Evolutionary conservation across 1,140 invertebrate species (phyloP).

Genomic region (Temnothorax longispinosus): DNA sequence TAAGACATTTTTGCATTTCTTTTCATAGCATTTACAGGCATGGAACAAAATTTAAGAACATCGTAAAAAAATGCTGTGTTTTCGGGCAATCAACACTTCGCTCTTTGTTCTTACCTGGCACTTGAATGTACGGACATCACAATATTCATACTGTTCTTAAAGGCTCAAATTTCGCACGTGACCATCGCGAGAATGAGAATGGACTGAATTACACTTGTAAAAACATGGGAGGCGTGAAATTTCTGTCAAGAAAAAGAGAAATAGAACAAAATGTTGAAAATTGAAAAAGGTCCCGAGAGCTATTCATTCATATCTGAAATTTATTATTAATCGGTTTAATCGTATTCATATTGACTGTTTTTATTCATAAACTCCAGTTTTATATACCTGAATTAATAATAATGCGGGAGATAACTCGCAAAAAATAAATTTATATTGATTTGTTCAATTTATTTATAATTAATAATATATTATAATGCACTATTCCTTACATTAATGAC

Average conservation of each 20-base stretch:
- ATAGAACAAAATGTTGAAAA: constrained; percentile 36
- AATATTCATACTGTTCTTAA: constrained; percentile 83
- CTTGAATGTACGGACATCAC: constrained; percentile 81
- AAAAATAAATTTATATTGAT: background rate
- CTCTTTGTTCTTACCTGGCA: constrained; percentile 80
- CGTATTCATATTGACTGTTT: background rate
- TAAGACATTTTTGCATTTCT: constrained; percentile 46
- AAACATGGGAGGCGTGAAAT: constrained; percentile 78
- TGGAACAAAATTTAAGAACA: constrained; percentile 65
- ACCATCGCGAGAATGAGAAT: constrained; percentile 76
- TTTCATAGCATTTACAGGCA: constrained; percentile 44
- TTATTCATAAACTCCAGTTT: background rate
- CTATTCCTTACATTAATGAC: background rate
- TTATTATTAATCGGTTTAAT: constrained; percentile 14
- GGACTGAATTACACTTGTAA: constrained; percentile 62
- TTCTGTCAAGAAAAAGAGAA: constrained; percentile 60
- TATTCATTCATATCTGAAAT: constrained; percentile 8
- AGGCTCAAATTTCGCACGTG: constrained; percentile 80
- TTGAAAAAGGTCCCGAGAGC: constrained; percentile 63
- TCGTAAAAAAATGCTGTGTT: constrained; percentile 80
- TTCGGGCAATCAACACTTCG: constrained; percentile 84
- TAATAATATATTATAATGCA: background rate
- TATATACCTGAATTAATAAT: background rate
- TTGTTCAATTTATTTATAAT: background rate
- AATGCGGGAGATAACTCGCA: background rate